These are phyloP conservation scores for Tragopan temminckii DNA, from an alignment of 2,797 vertebrate genomes.

Conservation along the genomic window DNA sequence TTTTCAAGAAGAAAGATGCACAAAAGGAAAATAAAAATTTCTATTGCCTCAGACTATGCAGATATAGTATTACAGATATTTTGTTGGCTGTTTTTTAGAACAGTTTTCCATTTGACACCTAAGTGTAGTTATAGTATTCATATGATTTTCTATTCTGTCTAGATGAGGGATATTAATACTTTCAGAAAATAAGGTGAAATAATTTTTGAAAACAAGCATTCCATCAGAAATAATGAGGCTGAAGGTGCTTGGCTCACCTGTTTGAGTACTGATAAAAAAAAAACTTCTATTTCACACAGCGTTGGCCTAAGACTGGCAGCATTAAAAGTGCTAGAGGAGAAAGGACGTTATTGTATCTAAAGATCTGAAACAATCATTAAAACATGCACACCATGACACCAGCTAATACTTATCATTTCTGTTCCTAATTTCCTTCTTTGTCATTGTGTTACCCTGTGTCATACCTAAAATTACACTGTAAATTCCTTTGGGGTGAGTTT, in stretches of 20 bases:
- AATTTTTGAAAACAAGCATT: not conserved
- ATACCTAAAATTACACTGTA: not conserved
- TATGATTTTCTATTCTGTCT: not conserved
- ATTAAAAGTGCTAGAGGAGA: not conserved
- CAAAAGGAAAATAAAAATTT: not conserved
- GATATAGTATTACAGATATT: not conserved
- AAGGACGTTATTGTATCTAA: not conserved
- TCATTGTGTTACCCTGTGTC: not conserved
- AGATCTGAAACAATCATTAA: not conserved
- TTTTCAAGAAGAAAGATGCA: not conserved
- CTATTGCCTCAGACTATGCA: not conserved
- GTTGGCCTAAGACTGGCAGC: not conserved
- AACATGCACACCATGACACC: not conserved
- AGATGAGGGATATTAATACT: not conserved
- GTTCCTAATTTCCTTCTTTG: not conserved
- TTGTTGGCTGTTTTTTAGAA: constrained; percentile 1
- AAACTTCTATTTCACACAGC: not conserved
- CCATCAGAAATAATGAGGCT: not conserved
- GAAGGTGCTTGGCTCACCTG: not conserved
- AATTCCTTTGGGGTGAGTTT: not conserved
- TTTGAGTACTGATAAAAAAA: not conserved
- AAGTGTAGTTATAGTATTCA: not conserved
- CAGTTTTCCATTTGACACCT: not conserved
- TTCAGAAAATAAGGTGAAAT: not conserved
- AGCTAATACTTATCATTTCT: not conserved